Conservation (phyloP, 2,888 invertebrate species). For the Melieria omissa region DNA sequence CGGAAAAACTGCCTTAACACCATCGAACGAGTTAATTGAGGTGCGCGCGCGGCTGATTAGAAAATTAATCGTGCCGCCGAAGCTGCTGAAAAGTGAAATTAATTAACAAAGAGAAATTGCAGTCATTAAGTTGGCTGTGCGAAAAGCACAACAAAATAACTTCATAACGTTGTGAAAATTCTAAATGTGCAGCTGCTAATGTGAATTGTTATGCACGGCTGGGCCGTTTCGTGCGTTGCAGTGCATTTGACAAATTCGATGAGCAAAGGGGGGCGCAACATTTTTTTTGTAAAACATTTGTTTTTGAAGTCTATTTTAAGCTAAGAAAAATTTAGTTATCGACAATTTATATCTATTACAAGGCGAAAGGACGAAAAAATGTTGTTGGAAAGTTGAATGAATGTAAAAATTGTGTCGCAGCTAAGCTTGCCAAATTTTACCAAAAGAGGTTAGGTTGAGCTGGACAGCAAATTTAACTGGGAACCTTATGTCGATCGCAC, state of each 20-base stretch:
- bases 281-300: not conserved
- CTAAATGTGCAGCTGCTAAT: constrained; percentile 16
- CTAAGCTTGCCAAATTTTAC: too few species aligned
- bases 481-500: too few species aligned
- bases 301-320: not conserved
- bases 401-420: too few species aligned
- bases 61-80: constrained; percentile 17
- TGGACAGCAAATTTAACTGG: too few species aligned
- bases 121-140: constrained; percentile 17
- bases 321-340: not conserved
- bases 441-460: too few species aligned
- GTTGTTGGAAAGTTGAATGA: too few species aligned
- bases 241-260: not conserved
- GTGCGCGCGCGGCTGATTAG: constrained; percentile 20
- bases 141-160: constrained; percentile 18
- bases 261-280: not conserved
- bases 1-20: too few species aligned
- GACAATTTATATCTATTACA: not conserved
- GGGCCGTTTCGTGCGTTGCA: not conserved
- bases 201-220: constrained; percentile 19
- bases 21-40: not conserved
- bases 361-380: too few species aligned
- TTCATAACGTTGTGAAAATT: constrained; percentile 28
- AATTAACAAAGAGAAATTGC: constrained; percentile 26
- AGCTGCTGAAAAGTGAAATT: constrained; percentile 24